These are phyloP conservation scores for Molorchus minor DNA, from an alignment of 2,888 invertebrate species.

Conservation along the genomic window DNA sequence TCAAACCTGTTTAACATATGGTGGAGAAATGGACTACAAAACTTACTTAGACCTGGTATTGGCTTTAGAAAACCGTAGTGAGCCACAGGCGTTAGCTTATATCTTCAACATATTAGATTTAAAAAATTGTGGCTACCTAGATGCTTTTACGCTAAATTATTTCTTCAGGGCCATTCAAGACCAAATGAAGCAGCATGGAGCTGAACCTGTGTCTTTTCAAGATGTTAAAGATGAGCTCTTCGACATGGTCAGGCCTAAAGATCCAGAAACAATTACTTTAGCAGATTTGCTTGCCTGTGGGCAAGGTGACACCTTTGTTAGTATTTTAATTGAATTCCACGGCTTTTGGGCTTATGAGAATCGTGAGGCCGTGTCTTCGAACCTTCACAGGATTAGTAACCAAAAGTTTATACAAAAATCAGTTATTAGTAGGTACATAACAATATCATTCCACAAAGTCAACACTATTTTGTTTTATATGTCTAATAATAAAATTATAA, in stretches of 20 bases:
- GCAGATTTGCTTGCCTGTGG: constrained; percentile 87
- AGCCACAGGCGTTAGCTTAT: constrained; percentile 91
- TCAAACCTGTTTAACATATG: constrained; percentile 94
- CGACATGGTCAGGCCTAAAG: constrained; percentile 94
- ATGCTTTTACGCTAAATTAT: constrained; percentile 89
- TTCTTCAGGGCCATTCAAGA: constrained; percentile 92
- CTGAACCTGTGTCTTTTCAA: constrained; percentile 90
- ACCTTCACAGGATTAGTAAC: constrained; percentile 59
- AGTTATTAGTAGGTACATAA: too few relatives aligned
- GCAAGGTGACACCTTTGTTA: constrained; percentile 92
- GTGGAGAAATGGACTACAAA: constrained; percentile 97
- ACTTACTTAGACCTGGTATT: constrained; percentile 94
- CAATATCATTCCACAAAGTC: too few relatives aligned
- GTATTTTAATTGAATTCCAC: constrained; percentile 93
- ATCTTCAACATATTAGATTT: constrained; percentile 92
- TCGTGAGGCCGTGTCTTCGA: constrained; percentile 82
- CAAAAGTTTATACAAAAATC: too few relatives aligned
- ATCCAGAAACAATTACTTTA: constrained; percentile 85
- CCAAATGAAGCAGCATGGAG: constrained; percentile 86
- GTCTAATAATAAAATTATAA: too few relatives aligned
- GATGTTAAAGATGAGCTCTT: constrained; percentile 98
- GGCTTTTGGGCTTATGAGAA: constrained; percentile 98
- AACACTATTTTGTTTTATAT: too few relatives aligned
- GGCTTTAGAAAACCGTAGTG: constrained; percentile 90
- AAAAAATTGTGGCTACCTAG: constrained; percentile 85